These are phyloP conservation scores for Drosophila oshimai DNA, from an alignment of 1,140 invertebrate genomes.

Conservation along the genomic window DNA sequence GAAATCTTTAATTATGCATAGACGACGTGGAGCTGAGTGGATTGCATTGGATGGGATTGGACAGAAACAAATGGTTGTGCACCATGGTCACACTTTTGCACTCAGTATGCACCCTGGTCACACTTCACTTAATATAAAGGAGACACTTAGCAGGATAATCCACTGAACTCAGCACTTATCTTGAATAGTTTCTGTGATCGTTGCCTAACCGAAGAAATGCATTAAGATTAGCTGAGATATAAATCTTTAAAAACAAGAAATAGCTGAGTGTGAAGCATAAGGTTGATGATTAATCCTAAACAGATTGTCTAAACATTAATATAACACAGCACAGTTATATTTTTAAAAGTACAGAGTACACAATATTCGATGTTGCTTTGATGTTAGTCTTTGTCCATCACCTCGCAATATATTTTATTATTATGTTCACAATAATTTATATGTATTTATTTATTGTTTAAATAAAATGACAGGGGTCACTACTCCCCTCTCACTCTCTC, in stretches of 20 bases:
- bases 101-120: background rate
- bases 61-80: no score
- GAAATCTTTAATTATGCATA: constrained; percentile 39
- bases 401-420: constrained; percentile 53
- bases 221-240: no score
- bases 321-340: no score
- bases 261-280: no score
- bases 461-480: constrained; percentile 36
- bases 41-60: constrained; percentile 9
- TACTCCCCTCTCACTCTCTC: background rate
- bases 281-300: no score
- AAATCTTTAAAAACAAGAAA: no score
- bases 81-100: background rate
- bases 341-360: background rate
- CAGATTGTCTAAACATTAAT: no score
- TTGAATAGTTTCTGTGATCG: no score
- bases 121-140: background rate
- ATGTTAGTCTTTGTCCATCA: constrained; percentile 3
- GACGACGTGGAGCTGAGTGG: background rate
- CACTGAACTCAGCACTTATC: background rate
- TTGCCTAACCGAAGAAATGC: no score
- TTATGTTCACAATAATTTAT: constrained; percentile 57
- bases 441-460: constrained; percentile 62
- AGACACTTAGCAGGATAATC: no score
- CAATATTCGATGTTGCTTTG: background rate